Conservation (phyloP, 2,113 vertebrate species). For the Emydocephalus ijimae region DNA sequence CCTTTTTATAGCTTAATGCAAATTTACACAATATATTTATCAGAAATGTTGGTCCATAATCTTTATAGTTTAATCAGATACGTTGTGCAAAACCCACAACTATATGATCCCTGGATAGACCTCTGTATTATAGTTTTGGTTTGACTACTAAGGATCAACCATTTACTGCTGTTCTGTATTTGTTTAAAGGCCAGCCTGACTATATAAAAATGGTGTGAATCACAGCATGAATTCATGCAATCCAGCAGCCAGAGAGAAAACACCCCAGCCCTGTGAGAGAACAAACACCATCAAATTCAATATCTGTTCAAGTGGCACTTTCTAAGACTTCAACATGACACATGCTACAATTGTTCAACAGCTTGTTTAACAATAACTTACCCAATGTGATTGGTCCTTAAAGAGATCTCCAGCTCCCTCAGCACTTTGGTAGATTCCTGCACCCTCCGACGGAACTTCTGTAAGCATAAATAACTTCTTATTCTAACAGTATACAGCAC, state of each 20-base stretch:
- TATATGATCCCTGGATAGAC: background rate
- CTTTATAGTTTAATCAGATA: background rate
- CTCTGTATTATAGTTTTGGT: background rate
- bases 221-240: background rate
- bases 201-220: background rate
- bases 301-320: background rate
- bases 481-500: background rate
- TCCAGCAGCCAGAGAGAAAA: background rate
- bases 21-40: background rate
- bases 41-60: background rate
- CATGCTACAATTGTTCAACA: background rate
- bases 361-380: constrained; percentile 62
- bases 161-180: background rate
- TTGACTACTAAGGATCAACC: background rate
- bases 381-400: constrained; percentile 97
- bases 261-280: too few relatives aligned
- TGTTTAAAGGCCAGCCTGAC: background rate
- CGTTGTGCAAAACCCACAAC: background rate
- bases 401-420: constrained; percentile 93
- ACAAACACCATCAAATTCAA: background rate
- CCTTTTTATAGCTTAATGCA: background rate
- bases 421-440: constrained; percentile 95
- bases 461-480: constrained; percentile 42
- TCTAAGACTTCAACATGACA: background rate
- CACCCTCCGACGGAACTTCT: constrained; percentile 94